These are phyloP conservation scores for Pyrrhosoma nymphula DNA, from an alignment of 2,888 invertebrate genomes.

Conservation along the genomic window DNA sequence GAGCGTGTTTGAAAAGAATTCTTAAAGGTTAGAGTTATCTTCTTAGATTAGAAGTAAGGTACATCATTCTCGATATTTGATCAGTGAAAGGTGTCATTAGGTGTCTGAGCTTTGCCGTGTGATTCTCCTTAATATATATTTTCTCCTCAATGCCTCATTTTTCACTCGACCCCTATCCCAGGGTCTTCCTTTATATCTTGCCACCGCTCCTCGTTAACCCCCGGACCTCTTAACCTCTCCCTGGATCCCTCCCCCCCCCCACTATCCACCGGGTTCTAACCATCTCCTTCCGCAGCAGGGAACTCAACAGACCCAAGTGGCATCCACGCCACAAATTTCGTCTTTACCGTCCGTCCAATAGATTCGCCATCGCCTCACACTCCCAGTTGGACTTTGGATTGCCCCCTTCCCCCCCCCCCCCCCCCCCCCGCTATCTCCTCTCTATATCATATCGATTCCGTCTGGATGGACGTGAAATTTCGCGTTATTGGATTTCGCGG, in stretches of 20 bases:
- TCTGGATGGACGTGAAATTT: slow-evolving; percentile 29
- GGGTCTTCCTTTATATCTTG: background rate
- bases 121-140: too few species aligned
- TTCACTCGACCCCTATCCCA: background rate
- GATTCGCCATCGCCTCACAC: background rate
- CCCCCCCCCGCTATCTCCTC: background rate
- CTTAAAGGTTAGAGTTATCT: too few species aligned
- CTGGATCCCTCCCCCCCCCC: background rate
- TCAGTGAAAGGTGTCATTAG: too few species aligned
- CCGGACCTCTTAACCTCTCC: background rate
- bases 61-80: too few species aligned
- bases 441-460: slow-evolving; percentile 16
- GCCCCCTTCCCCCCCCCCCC: too few species aligned
- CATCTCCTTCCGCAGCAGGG: background rate
- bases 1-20: too few species aligned
- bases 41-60: too few species aligned
- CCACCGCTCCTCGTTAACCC: background rate
- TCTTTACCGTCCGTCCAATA: background rate
- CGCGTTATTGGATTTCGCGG: slow-evolving; percentile 9
- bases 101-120: too few species aligned
- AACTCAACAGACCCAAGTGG: too few species aligned
- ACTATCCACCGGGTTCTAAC: background rate
- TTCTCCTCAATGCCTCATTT: background rate
- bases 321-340: background rate
- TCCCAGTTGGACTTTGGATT: background rate